Evolutionary conservation across 2,888 invertebrate genomes (phyloP), one percentile per base, ranked within the genome.

Genomic region (Andrena trimmerana): DNA sequence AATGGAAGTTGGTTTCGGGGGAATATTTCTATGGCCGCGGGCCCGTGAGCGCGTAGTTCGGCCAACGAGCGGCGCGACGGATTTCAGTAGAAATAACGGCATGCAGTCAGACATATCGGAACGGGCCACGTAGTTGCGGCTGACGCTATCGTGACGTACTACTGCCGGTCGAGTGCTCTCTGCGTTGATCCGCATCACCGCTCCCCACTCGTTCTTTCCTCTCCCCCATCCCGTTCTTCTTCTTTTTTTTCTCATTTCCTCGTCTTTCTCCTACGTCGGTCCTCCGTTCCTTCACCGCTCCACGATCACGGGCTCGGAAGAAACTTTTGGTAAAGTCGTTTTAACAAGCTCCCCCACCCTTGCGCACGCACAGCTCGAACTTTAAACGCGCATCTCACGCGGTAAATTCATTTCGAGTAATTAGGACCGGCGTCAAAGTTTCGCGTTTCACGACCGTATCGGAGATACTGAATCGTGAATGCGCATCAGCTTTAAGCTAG

Each of bases 81-180:
- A 85, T 88, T 89, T 83, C 78, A 86, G 86, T 85, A 81, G 89
- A 87, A 89, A 89, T 90, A 90, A 90, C 90, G 86, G 80, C 78
- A 75, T 72, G 71, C 68, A 76, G 87, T 88, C 86, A 86, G 88
- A 89, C 86, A 83, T 86, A 87, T 89, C 89, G 81, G 79, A 70
- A 62, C 75, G 80, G 76, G 75, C 63, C 85, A 69, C 81, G 83
- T 86, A 81, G 87, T 84, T 83, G 85, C 80, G 87, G 81, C 78
- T 88, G 90, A 90, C 90, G 86, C 88, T 90, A 90, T 90, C 86
- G 87, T 85, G 87, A 89, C 86, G 86, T 87, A 86, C 90, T 84
- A 88, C 86, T 84, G 79, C 80, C 78, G 83, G 54, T 54, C 76
- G 69, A 77, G 59, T 78, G 76, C 78, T 33, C 60, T 73, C 50